phyloP scores from a whole-genome alignment of 2,888 invertebrate genomes.

The Hydraecia micacea region DNA sequence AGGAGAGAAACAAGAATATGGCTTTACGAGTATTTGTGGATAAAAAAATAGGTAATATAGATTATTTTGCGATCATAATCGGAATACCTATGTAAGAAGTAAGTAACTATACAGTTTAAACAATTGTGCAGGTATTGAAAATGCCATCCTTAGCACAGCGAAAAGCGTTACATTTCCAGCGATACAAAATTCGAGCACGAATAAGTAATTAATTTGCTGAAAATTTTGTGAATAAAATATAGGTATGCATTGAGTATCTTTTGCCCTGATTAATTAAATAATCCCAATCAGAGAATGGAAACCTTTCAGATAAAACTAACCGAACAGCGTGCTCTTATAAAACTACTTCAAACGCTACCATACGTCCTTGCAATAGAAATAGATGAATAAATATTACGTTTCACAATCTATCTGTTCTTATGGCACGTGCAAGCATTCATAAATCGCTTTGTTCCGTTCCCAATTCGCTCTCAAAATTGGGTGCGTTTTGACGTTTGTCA shows the following conservation, averaged over 20 bases:
- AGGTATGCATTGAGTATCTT: neutral
- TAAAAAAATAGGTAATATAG: neutral
- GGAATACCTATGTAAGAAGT: neutral
- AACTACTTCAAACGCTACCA: neutral
- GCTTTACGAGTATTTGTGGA: neutral
- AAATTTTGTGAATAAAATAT: neutral
- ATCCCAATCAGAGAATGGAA: neutral
- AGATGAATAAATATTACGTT: conserved; percentile 15
- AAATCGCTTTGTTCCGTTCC: conserved; percentile 19
- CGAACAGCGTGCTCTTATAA: neutral
- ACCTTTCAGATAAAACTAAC: neutral
- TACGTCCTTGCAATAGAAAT: neutral
- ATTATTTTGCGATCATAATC: conserved; percentile 25
- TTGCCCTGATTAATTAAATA: neutral
- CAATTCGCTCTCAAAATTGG: conserved; percentile 21
- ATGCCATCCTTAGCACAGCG: neutral
- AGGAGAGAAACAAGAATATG: neutral
- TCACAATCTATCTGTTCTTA: neutral
- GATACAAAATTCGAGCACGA: neutral
- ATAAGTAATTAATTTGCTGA: neutral
- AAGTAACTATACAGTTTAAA: neutral
- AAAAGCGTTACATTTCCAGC: neutral
- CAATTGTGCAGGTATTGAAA: neutral
- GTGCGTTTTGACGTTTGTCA: conserved; percentile 33
- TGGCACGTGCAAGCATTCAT: conserved; percentile 28